Conservation (phyloP, 2,888 invertebrate genomes). For the Lasioglossum pauxillum region DNA sequence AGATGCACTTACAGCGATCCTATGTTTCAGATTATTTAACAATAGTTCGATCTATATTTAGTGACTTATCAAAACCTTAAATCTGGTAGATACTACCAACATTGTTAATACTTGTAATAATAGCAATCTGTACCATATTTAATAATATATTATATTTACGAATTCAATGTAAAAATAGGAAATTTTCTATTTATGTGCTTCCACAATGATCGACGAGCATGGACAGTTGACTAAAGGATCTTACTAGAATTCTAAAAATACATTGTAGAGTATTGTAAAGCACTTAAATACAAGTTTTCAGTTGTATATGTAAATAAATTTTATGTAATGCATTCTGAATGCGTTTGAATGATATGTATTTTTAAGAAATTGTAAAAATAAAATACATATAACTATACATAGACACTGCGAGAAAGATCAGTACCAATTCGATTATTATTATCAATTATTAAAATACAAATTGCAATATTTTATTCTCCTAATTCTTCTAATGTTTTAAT, state of each 20-base stretch:
- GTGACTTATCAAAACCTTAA: slow-evolving; percentile 30
- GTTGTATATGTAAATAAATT: slow-evolving; percentile 57
- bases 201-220: slow-evolving; percentile 41
- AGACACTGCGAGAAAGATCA: not conserved
- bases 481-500: not conserved
- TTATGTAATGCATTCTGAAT: slow-evolving; percentile 46
- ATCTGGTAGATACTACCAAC: slow-evolving; percentile 53
- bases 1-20: slow-evolving; percentile 13
- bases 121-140: slow-evolving; percentile 58
- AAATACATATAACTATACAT: slow-evolving; percentile 21
- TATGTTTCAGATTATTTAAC: slow-evolving; percentile 40
- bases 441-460: not conserved
- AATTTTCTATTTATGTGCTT: slow-evolving; percentile 66
- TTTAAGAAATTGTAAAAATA: slow-evolving; percentile 54
- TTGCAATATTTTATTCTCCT: not conserved
- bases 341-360: slow-evolving; percentile 43
- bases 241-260: slow-evolving; percentile 32
- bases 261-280: slow-evolving; percentile 46
- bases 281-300: slow-evolving; percentile 36
- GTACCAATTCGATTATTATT: not conserved
- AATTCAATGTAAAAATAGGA: slow-evolving; percentile 49
- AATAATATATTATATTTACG: slow-evolving; percentile 19
- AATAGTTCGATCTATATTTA: slow-evolving; percentile 34
- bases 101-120: slow-evolving; percentile 57
- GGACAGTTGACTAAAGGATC: slow-evolving; percentile 21